Conservation (phyloP, 2,113 vertebrate species). For the Phaethon lepturus region DNA sequence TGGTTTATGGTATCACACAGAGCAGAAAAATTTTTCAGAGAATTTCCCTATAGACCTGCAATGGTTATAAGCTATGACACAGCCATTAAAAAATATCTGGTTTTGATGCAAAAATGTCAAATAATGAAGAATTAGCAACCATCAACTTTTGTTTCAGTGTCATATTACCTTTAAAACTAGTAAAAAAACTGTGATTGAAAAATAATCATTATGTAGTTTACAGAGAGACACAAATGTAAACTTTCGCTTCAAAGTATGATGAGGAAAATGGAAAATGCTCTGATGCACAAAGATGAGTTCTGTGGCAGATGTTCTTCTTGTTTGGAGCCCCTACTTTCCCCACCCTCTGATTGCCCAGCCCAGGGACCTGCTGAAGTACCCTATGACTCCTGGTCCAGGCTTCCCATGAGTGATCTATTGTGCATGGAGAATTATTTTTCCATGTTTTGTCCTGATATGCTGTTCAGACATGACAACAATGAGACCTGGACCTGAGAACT, state of each 20-base stretch:
- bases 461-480: background rate
- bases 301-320: background rate
- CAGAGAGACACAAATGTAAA: background rate
- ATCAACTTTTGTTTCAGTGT: background rate
- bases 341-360: background rate
- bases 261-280: background rate
- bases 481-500: fast-evolving
- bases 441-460: fast-evolving
- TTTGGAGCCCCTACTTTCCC: background rate
- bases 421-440: background rate
- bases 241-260: background rate
- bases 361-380: background rate
- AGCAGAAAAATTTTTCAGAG: background rate
- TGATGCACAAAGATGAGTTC: background rate
- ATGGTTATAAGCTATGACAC: background rate
- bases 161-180: background rate
- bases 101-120: background rate
- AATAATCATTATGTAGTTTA: background rate
- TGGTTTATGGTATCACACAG: background rate
- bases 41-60: background rate
- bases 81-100: background rate
- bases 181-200: background rate
- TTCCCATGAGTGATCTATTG: background rate
- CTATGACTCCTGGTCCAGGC: background rate
- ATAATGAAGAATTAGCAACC: background rate